Percentiles rank a stretch among this genome's conserved stretches.
Conservation (phyloP, 2,888 invertebrate genomes). For the Oxytorus armatus region DNA sequence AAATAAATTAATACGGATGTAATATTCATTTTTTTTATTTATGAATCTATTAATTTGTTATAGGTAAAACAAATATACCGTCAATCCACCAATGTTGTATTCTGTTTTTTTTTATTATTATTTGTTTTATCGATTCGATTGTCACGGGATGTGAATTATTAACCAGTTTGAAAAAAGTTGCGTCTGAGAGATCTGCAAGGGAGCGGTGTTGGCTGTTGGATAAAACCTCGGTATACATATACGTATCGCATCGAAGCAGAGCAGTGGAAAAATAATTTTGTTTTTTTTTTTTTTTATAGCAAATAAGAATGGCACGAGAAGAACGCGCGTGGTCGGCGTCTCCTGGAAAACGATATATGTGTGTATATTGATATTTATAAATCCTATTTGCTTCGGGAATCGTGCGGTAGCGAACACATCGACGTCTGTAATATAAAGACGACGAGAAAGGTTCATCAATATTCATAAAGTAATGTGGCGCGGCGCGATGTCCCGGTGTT, state of each 20-base stretch:
- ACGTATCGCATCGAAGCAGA: conserved; percentile 32
- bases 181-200: conserved; percentile 34
- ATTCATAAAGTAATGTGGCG: conserved; percentile 78
- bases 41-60: too few relatives aligned
- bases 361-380: too few relatives aligned
- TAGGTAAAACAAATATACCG: too few relatives aligned
- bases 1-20: too few relatives aligned
- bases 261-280: conserved; percentile 38
- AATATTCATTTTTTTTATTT: too few relatives aligned
- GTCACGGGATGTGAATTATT: conserved; percentile 41
- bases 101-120: conserved; percentile 10
- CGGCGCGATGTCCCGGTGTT: conserved; percentile 33
- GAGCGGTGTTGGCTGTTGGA: conserved; percentile 36
- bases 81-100: background rate
- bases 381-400: background rate
- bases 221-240: conserved; percentile 28
- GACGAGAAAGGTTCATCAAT: conserved; percentile 82
- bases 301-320: conserved; percentile 57
- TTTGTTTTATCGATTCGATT: conserved; percentile 40
- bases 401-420: conserved; percentile 33
- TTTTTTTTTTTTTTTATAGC: conserved; percentile 34
- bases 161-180: conserved; percentile 49
- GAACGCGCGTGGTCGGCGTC: conserved; percentile 59
- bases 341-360: conserved; percentile 17
- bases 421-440: conserved; percentile 75